Evolutionary conservation across 2,113 vertebrate genomes (phyloP).

Genomic region (Notarius lentiginosus): DNA sequence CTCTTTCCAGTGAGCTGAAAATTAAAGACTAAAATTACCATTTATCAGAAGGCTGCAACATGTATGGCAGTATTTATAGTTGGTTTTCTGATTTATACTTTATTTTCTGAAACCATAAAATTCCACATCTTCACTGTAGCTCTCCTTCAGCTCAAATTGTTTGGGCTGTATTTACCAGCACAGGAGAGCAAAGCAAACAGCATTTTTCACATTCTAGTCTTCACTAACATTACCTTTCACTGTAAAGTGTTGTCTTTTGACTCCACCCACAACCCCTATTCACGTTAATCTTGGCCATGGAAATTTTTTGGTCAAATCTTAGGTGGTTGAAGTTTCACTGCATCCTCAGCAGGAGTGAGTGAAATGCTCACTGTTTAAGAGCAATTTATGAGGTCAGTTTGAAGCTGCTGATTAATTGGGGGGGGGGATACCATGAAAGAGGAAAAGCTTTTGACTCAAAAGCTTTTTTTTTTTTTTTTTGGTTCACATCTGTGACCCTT

Average conservation of each 20-base stretch:
- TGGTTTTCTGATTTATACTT: not conserved
- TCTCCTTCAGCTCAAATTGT: not conserved
- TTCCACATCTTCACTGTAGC: not conserved
- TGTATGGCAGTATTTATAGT: not conserved
- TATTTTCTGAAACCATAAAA: not conserved
- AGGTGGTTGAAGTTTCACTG: not conserved
- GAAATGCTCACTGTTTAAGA: not conserved
- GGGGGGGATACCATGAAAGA: not conserved
- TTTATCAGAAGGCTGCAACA: not conserved
- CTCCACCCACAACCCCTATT: rapidly evolving
- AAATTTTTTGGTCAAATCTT: not conserved
- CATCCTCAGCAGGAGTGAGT: not conserved
- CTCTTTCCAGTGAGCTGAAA: not conserved
- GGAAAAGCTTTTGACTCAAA: not conserved
- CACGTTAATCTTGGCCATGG: not conserved
- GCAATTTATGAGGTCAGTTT: not conserved
- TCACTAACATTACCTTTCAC: not conserved
- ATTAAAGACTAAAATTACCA: not conserved
- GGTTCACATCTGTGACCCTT: not conserved
- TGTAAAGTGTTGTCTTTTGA: not conserved
- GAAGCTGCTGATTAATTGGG: not conserved
- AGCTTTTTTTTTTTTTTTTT: not conserved
- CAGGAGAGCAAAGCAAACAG: not conserved
- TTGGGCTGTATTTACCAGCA: no score
- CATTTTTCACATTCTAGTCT: not conserved